These are phyloP conservation scores for Lytechinus variegatus DNA, from an alignment of 35 echinoderm and acorn worm species.

Conservation along the genomic window DNA sequence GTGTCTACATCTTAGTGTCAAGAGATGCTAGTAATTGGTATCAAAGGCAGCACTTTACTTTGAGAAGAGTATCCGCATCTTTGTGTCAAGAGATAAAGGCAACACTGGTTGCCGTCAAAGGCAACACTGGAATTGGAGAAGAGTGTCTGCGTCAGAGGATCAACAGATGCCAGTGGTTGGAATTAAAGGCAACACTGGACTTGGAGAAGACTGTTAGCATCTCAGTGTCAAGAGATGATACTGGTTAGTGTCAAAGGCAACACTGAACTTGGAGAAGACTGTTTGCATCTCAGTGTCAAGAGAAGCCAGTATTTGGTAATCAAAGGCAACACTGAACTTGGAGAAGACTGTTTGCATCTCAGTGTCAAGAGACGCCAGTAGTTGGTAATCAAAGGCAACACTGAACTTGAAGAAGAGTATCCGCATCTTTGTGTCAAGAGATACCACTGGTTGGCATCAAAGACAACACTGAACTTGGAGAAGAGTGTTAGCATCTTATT, in stretches of 20 bases:
- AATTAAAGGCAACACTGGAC: background rate
- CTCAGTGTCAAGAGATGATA: constrained; percentile 71
- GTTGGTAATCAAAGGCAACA: constrained; percentile 56
- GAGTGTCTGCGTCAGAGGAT: constrained; percentile 69
- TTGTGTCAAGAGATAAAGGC: constrained; percentile 80
- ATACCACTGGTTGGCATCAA: constrained; percentile 69
- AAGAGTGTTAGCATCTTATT: constrained; percentile 81
- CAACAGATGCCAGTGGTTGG: constrained; percentile 63
- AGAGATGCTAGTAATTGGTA: constrained; percentile 77
- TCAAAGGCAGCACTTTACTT: background rate
- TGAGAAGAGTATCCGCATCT: constrained; percentile 75
- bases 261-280: constrained; percentile 49
- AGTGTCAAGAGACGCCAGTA: constrained; percentile 70
- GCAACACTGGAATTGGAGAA: constrained; percentile 41
- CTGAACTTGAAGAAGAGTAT: constrained; percentile 54
- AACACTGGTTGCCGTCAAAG: background rate
- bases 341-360: constrained; percentile 77
- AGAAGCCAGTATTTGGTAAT: constrained; percentile 74
- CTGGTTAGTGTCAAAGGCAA: constrained; percentile 60
- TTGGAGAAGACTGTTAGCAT: constrained; percentile 73
- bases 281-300: constrained; percentile 76
- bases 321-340: background rate
- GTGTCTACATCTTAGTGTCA: constrained; percentile 74
- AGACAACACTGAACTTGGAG: background rate
- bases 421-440: constrained; percentile 78